phyloP scores from a whole-genome alignment of 2,888 invertebrate species.

The Teleogryllus oceanicus region DNA sequence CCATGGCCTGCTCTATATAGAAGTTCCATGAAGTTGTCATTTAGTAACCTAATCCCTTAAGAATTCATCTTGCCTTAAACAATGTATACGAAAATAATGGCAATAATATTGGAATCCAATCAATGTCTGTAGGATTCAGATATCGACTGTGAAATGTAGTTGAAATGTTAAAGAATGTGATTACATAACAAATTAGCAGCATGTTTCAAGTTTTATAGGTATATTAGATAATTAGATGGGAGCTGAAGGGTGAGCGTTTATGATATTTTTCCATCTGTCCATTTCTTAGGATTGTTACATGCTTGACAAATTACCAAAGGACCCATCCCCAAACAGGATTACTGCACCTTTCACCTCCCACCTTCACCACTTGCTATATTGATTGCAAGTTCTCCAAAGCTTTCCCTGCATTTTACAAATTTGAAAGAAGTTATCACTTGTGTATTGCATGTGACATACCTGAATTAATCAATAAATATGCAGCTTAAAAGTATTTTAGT shows the following conservation, averaged over 20 bases:
- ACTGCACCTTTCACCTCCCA: conserved; percentile 3
- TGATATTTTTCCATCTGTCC: neutral
- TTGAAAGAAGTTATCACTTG: too few relatives aligned
- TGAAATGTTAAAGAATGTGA: neutral
- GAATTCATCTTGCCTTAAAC: conserved; percentile 23
- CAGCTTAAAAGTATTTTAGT: too few relatives aligned
- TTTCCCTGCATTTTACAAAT: too few relatives aligned
- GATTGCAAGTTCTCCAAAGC: too few relatives aligned
- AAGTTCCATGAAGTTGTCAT: too few relatives aligned
- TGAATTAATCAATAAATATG: too few relatives aligned
- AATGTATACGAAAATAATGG: conserved; percentile 27
- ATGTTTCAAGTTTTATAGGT: conserved; percentile 8
- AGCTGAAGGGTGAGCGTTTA: neutral
- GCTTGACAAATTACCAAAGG: neutral
- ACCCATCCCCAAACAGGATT: neutral
- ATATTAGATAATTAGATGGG: neutral
- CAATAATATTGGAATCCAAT: neutral
- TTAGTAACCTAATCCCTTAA: too few relatives aligned
- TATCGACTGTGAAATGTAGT: conserved; percentile 19
- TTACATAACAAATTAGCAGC: neutral
- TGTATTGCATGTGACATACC: too few relatives aligned
- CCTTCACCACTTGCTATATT: neutral
- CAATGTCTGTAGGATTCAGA: neutral
- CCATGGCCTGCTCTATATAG: too few relatives aligned
- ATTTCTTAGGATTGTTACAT: neutral